phyloP scores from a whole-genome alignment of 2,888 invertebrate species.

The Latheticus oryzae region DNA sequence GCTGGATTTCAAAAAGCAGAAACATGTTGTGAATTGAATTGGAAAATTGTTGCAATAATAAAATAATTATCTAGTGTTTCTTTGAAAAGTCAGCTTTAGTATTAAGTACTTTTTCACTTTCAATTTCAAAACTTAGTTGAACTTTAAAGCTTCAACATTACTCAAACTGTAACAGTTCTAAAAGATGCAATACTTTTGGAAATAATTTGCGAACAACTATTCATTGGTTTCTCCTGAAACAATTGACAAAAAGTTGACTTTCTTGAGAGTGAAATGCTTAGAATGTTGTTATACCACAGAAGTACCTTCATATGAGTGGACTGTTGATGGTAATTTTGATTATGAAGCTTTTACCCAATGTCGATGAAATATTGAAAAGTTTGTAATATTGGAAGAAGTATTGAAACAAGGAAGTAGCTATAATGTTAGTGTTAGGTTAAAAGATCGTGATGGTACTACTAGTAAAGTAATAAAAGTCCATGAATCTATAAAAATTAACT shows the following conservation, averaged over 20 bases:
- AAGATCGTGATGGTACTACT: background rate
- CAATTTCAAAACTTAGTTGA: background rate
- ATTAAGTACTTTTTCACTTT: too few relatives aligned
- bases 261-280: background rate
- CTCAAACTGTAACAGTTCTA: constrained; percentile 22
- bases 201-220: constrained; percentile 33
- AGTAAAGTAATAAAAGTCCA: background rate
- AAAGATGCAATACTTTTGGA: constrained; percentile 8
- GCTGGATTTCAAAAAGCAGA: too few relatives aligned
- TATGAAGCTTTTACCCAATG: background rate
- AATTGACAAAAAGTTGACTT: background rate
- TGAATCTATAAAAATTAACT: constrained; percentile 11
- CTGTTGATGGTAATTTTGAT: background rate
- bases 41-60: too few relatives aligned
- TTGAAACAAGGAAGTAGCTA: background rate
- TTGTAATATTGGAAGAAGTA: background rate
- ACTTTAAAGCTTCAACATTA: constrained; percentile 3
- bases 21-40: too few relatives aligned
- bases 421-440: background rate
- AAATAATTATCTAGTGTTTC: too few relatives aligned
- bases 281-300: background rate
- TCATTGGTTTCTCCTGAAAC: constrained; percentile 13
- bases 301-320: background rate
- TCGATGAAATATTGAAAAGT: background rate
- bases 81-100: too few relatives aligned